Percentiles rank a stretch among this genome's conserved stretches.
These are phyloP conservation scores for Salminus brasiliensis DNA, from an alignment of 2,113 vertebrate genomes.

Conservation along the genomic window DNA sequence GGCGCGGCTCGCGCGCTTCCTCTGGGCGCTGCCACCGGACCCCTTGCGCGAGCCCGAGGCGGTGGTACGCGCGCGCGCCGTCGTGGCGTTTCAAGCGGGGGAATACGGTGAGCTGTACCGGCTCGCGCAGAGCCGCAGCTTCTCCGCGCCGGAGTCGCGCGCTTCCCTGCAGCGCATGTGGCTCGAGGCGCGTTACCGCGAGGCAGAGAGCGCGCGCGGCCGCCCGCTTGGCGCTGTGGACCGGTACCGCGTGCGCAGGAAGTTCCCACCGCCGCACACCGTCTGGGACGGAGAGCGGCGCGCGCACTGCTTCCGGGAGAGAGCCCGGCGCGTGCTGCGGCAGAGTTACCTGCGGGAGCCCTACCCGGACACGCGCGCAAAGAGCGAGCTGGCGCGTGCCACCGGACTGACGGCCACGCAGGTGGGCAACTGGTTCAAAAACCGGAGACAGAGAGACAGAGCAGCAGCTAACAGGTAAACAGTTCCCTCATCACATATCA, in stretches of 20 bases:
- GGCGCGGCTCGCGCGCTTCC: constrained; percentile 95
- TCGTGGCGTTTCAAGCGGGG: constrained; percentile 96
- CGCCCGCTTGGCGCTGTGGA: constrained; percentile 96
- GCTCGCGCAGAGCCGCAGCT: constrained; percentile 97
- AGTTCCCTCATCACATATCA: background rate
- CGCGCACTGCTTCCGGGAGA: constrained; percentile 98
- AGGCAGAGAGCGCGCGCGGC: constrained; percentile 95
- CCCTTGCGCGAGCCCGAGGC: constrained; percentile 98
- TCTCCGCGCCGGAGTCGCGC: constrained; percentile 95
- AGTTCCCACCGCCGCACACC: constrained; percentile 96
- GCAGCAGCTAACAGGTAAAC: constrained; percentile 94
- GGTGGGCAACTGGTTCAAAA: constrained; percentile 99
- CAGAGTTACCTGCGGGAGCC: constrained; percentile 99
- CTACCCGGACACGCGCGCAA: constrained; percentile 97
- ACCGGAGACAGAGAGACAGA: constrained; percentile 95
- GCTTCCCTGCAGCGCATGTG: constrained; percentile 96
- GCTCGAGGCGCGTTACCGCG: constrained; percentile 97
- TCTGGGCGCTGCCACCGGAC: constrained; percentile 97
- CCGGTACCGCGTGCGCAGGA: constrained; percentile 98
- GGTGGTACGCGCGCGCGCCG: constrained; percentile 91
- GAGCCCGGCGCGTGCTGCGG: constrained; percentile 93
- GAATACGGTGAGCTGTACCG: constrained; percentile 97
- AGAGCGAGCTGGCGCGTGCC: constrained; percentile 95
- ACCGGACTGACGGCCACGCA: constrained; percentile 98
- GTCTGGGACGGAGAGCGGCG: constrained; percentile 99